phyloP scores from a whole-genome alignment of 2,113 vertebrate species.

The Conger conger region DNA sequence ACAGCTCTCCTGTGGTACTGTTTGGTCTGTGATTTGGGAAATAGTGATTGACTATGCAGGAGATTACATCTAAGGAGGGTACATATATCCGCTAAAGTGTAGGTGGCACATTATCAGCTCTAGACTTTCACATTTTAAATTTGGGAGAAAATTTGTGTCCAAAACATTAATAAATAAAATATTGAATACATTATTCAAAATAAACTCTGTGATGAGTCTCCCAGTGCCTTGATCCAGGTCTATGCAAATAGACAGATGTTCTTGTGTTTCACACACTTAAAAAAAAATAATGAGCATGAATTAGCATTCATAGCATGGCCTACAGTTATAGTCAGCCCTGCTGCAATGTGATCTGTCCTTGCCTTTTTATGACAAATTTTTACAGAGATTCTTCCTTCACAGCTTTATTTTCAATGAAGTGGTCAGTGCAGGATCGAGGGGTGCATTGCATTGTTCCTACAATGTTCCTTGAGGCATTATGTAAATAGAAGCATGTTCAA shows the following conservation, averaged over 20 bases:
- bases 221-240: neutral
- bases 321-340: neutral
- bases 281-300: neutral
- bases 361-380: neutral
- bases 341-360: neutral
- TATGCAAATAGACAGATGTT: neutral
- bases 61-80: no score
- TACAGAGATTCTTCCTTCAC: no score
- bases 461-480: neutral
- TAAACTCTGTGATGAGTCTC: neutral
- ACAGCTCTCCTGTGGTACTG: neutral
- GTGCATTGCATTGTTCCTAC: neutral
- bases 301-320: neutral
- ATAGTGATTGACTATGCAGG: no score
- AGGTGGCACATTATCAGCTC: no score
- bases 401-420: no score
- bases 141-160: neutral
- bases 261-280: neutral
- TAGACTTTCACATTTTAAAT: neutral
- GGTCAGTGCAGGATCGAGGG: no score
- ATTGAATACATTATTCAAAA: neutral
- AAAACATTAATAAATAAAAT: neutral
- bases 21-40: neutral
- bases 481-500: neutral
- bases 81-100: no score